Base-by-base conservation (phyloP, 2,888 invertebrate species). In the Heteropelma amictum region DNA sequence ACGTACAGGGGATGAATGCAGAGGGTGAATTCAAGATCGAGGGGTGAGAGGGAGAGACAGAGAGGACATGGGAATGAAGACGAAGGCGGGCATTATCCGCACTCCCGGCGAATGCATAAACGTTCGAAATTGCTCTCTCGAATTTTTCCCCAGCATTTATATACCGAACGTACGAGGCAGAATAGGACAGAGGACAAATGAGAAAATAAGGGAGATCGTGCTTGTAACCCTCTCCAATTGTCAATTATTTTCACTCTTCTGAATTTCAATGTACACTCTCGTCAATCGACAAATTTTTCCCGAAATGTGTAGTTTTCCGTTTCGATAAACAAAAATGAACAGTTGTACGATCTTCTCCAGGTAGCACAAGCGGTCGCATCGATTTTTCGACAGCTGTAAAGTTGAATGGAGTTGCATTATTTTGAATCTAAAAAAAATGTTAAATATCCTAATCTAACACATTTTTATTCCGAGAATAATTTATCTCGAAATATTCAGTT, bases 61-160 rank as follows among this genome's bases (percentile, higher is more conserved):
- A 45, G 69, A 53, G 63, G 56, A 28, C 65, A 45, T 33, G 30
- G 28, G 51, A 64, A 56, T 61, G 54, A 75, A 63, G 72, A 74
- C 71, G 51, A 68, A 49, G 63, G 70, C 68, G 76, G 72, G 69
- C 77, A 75, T 78, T 74, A 78, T 77, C 72, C 63, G 76, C 76
- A 72, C 72, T 73, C 76, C 68, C 65, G 70, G 68, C 70, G 69
- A 68, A 60, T 67, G 51, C 63, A 78, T 73, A 74, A 78, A 78
- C 65, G n/a, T n/a, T 71, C 49, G 51, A 73, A 78, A 78, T 78
- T 73, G 74, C 71, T 72, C 68, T 30, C 40, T 33, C 54, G 54
- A 69, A 69, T 64, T 69, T 47, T 53, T 47, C 51, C 49, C 53
- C n/a, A n/a, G n/a, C n/a, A 33, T 49, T 33, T 49, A 63, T 73